A percentile compares a stretch with the other conserved stretches of the same genome.
phyloP scores from a whole-genome alignment of 2,888 invertebrate species.

The Priocnemis perturbator region DNA sequence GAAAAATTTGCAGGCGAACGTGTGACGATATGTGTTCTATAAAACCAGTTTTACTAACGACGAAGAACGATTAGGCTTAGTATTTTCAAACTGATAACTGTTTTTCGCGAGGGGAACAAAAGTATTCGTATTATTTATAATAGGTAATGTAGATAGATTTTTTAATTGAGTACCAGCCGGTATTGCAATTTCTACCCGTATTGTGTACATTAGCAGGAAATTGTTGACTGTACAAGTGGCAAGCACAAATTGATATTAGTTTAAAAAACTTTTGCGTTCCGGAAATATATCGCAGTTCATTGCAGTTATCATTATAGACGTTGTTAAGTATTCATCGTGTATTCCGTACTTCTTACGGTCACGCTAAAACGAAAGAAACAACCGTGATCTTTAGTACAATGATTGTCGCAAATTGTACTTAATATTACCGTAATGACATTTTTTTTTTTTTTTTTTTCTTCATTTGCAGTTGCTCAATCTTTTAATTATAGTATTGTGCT shows the following conservation, averaged over 20 bases:
- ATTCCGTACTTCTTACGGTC: conserved; percentile 11
- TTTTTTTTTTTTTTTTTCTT: conserved; percentile 13
- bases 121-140: conserved; percentile 53
- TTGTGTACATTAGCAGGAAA: conserved; percentile 28
- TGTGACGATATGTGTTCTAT: conserved; percentile 50
- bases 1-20: conserved; percentile 37
- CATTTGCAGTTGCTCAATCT: conserved; percentile 23
- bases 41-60: conserved; percentile 44
- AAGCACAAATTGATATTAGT: conserved; percentile 27
- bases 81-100: conserved; percentile 38
- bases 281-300: conserved; percentile 13
- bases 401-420: conserved; percentile 9
- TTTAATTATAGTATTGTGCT: conserved; percentile 16
- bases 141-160: conserved; percentile 49
- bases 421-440: conserved; percentile 20
- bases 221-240: conserved; percentile 37
- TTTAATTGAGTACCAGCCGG: conserved; percentile 47
- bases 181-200: conserved; percentile 31
- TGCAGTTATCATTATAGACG: conserved; percentile 20
- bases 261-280: conserved; percentile 20
- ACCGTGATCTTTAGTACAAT: conserved; percentile 4
- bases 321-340: conserved; percentile 14
- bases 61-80: conserved; percentile 40
- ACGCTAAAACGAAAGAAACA: conserved; percentile 2
- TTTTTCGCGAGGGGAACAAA: conserved; percentile 38